Conservation (phyloP, 2,888 invertebrate genomes). For the Azorinus chamasolen region DNA sequence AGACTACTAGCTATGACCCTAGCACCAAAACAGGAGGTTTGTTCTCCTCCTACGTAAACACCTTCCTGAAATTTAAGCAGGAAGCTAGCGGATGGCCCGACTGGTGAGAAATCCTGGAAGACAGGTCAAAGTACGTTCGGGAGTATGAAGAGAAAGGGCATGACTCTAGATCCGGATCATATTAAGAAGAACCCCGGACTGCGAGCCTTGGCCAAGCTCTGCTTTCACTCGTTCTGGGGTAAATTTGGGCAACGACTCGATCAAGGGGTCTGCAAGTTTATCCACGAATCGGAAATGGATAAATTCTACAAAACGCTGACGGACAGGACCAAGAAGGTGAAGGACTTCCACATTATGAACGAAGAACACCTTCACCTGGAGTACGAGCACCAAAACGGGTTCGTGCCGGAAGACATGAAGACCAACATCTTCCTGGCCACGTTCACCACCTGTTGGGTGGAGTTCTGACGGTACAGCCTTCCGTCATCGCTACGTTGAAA, state of each 20-base stretch:
- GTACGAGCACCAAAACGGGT: slow-evolving; percentile 16
- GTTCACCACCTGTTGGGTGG: slow-evolving; percentile 50
- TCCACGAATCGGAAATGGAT: slow-evolving; percentile 18
- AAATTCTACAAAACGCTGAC: slow-evolving; percentile 15
- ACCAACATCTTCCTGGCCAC: too few relatives aligned
- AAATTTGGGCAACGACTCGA: slow-evolving; percentile 49
- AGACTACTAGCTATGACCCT: slow-evolving; percentile 51
- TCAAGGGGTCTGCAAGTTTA: neutral
- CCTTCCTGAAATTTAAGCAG: slow-evolving; percentile 71
- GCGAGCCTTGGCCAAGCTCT: slow-evolving; percentile 46
- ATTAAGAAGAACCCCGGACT: slow-evolving; percentile 55
- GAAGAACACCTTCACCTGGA: slow-evolving; percentile 31
- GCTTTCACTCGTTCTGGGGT: slow-evolving; percentile 64
- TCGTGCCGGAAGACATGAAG: slow-evolving; percentile 23
- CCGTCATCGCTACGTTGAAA: too few relatives aligned
- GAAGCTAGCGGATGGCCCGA: slow-evolving; percentile 60
- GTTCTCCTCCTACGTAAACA: slow-evolving; percentile 81
- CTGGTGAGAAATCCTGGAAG: slow-evolving; percentile 41
- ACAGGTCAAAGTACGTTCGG: slow-evolving; percentile 64
- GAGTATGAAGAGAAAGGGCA: slow-evolving; percentile 57
- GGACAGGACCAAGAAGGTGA: slow-evolving; percentile 17
- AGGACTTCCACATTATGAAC: slow-evolving; percentile 27
- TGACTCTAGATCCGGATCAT: slow-evolving; percentile 31
- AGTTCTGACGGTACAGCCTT: too few relatives aligned
- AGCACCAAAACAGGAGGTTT: slow-evolving; percentile 59